Evolutionary conservation across 2,888 invertebrate species (phyloP).

Genomic region (Volucella inanis): DNA sequence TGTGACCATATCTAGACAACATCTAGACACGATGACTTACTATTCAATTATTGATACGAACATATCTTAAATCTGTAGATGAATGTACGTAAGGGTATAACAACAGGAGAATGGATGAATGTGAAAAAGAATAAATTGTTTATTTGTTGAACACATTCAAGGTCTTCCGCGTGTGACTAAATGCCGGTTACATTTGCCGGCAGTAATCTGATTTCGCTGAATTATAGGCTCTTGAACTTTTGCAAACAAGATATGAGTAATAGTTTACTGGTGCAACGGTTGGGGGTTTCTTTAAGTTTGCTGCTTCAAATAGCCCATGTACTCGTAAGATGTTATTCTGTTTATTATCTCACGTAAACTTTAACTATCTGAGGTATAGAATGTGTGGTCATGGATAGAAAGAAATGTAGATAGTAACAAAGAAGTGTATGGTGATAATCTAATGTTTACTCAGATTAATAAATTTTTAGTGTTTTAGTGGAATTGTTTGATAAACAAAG

Average conservation of each 20-base stretch:
- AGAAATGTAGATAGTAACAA: too few relatives aligned
- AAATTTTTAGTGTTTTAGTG: too few relatives aligned
- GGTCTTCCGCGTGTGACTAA: slow-evolving; percentile 65
- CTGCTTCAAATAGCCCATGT: slow-evolving; percentile 7
- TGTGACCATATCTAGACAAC: slow-evolving; percentile 61
- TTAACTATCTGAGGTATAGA: too few relatives aligned
- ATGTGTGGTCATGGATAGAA: too few relatives aligned
- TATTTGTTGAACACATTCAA: slow-evolving; percentile 49
- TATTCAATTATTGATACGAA: slow-evolving; percentile 52
- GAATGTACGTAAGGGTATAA: too few relatives aligned
- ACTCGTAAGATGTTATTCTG: too few relatives aligned
- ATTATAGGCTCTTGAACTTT: slow-evolving; percentile 58
- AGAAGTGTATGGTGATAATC: too few relatives aligned
- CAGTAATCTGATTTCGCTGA: slow-evolving; percentile 29
- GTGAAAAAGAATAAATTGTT: slow-evolving; percentile 41
- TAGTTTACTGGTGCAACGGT: slow-evolving; percentile 29
- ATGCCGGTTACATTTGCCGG: slow-evolving; percentile 55
- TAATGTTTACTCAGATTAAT: too few relatives aligned
- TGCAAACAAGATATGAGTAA: slow-evolving; percentile 41
- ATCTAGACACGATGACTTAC: slow-evolving; percentile 63
- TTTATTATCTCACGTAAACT: too few relatives aligned
- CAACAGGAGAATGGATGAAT: slow-evolving; percentile 13
- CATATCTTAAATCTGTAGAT: slow-evolving; percentile 32
- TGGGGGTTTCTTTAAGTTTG: slow-evolving; percentile 20
- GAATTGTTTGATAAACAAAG: too few relatives aligned